Conservation (phyloP, 2,797 vertebrate genomes). For the Schizothorax lantsangensis region DNA sequence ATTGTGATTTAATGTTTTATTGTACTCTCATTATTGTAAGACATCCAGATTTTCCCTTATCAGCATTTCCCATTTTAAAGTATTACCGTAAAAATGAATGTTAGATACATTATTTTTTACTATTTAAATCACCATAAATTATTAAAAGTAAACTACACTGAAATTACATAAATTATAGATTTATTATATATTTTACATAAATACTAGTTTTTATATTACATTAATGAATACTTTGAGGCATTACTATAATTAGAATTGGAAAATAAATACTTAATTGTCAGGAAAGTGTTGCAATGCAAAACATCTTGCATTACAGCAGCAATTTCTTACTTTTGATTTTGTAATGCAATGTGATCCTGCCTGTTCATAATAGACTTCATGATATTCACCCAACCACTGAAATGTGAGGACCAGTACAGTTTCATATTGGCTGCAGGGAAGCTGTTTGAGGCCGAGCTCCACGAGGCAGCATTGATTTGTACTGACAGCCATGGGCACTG, state of each 20-base stretch:
- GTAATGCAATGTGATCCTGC: neutral
- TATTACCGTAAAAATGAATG: neutral
- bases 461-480: slow-evolving; percentile 16
- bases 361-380: neutral
- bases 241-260: neutral
- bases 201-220: neutral
- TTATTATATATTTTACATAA: neutral
- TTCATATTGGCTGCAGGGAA: neutral
- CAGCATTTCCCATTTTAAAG: neutral
- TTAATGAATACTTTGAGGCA: neutral
- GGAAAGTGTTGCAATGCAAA: neutral
- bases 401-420: slow-evolving; percentile 1
- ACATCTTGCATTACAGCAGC: neutral
- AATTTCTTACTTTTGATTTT: neutral
- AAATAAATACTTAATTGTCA: neutral
- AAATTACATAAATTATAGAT: neutral
- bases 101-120: neutral
- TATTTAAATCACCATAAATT: neutral
- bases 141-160: neutral
- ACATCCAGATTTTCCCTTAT: neutral
- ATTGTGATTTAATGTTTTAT: neutral
- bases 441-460: slow-evolving; percentile 2
- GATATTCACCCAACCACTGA: neutral
- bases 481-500: slow-evolving; percentile 62
- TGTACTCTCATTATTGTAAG: neutral